phyloP scores from a whole-genome alignment of 2,888 invertebrate genomes.

The Heliconius ismenius region DNA sequence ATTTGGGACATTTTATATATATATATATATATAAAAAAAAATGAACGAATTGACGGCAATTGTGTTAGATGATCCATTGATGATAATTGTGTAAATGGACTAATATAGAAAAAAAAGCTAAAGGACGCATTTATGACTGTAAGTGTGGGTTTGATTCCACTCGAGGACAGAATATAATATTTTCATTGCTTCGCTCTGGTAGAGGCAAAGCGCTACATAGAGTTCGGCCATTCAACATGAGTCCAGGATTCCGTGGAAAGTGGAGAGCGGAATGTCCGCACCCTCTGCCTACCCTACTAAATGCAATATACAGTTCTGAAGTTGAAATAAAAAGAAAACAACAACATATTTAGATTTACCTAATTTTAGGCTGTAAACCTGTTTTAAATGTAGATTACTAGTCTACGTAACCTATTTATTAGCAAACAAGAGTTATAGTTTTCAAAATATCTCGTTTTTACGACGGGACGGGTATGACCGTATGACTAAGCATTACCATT shows the following conservation, averaged over 20 bases:
- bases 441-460: conserved; percentile 35
- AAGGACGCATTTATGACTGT: too few relatives aligned
- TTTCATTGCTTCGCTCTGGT: too few relatives aligned
- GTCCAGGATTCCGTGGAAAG: too few relatives aligned
- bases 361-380: conserved; percentile 30
- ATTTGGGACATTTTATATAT: conserved; percentile 35
- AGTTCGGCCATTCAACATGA: too few relatives aligned
- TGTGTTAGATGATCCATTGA: background rate
- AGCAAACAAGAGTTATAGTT: conserved; percentile 39
- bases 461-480: conserved; percentile 36
- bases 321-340: too few relatives aligned
- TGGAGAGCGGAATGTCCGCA: too few relatives aligned
- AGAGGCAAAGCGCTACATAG: too few relatives aligned
- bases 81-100: background rate
- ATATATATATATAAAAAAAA: conserved; percentile 24
- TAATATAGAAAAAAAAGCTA: too few relatives aligned
- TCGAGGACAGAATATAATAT: too few relatives aligned
- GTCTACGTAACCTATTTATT: conserved; percentile 39
- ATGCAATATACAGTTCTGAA: too few relatives aligned
- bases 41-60: conserved; percentile 12
- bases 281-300: too few relatives aligned
- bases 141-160: too few relatives aligned
- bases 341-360: background rate
- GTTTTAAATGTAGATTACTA: conserved; percentile 42
- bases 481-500: conserved; percentile 12